Evolutionary conservation across 2,113 vertebrate species (phyloP).

Genomic region (Leptobrachium ailaonicum): DNA sequence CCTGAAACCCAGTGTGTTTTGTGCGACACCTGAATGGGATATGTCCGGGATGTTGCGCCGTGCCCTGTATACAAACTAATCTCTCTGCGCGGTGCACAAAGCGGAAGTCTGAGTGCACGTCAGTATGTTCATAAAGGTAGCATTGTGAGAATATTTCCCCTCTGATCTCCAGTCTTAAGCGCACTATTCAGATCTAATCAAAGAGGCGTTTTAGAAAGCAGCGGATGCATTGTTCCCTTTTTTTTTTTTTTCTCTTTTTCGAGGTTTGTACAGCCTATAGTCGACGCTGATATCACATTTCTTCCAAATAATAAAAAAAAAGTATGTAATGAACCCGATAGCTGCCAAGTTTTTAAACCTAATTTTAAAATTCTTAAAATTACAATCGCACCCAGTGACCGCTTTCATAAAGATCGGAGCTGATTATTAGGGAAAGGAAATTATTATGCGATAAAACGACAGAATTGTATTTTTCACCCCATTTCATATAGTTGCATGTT

Average conservation of each 20-base stretch:
- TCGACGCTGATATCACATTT: background rate
- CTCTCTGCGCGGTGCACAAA: slow-evolving; percentile 21
- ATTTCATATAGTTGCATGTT: too few species aligned
- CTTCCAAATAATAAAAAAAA: background rate
- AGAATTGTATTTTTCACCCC: too few species aligned
- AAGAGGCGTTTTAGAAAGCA: slow-evolving; percentile 32
- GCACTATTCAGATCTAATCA: slow-evolving; percentile 37
- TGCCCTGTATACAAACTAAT: slow-evolving; percentile 22
- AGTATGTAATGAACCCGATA: background rate
- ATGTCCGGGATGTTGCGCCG: background rate
- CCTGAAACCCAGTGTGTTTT: background rate
- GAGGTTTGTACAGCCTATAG: slow-evolving; percentile 26
- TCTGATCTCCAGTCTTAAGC: slow-evolving; percentile 18
- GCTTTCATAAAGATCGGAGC: too few species aligned
- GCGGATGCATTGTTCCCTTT: slow-evolving; percentile 20
- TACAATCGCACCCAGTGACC: too few species aligned
- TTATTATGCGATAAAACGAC: too few species aligned
- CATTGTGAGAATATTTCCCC: slow-evolving; percentile 22
- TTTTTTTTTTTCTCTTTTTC: slow-evolving; percentile 2
- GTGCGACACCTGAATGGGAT: background rate
- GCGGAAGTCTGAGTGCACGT: slow-evolving; percentile 20
- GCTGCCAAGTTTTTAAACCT: too few species aligned
- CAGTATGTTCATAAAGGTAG: slow-evolving; percentile 32
- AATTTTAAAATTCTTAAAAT: too few species aligned
- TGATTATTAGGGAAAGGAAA: too few species aligned